Conservation (phyloP, 2,888 invertebrate genomes). For the Tachina fera region DNA sequence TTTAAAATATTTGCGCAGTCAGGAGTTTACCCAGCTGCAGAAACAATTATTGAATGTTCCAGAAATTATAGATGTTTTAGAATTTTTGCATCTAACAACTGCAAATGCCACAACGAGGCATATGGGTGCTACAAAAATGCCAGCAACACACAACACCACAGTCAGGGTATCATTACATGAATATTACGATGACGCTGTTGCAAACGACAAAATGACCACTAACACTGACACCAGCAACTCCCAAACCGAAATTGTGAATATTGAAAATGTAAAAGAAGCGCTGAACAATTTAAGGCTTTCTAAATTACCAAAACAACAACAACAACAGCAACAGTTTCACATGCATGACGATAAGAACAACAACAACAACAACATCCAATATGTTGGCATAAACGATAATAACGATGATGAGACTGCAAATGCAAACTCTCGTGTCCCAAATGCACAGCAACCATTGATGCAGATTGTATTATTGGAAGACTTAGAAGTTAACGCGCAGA, state of each 20-base stretch:
- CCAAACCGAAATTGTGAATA: conserved; percentile 9
- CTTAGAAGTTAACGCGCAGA: conserved; percentile 1
- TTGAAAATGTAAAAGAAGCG: conserved; percentile 3
- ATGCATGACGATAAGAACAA: conserved; percentile 15
- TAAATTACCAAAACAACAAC: conserved; percentile 48
- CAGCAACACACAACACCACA: conserved; percentile 6
- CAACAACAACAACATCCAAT: conserved; percentile 21
- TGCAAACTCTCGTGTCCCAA: conserved; percentile 13
- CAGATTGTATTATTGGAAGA: conserved; percentile 53
- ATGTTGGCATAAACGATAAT: conserved; percentile 1
- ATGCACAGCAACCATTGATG: conserved; percentile 42
- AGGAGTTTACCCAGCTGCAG: conserved; percentile 74
- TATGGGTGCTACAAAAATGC: conserved; percentile 46
- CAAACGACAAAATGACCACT: conserved; percentile 51
- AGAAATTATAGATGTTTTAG: conserved; percentile 76
- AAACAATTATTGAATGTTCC: conserved; percentile 75
- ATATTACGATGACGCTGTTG: conserved; percentile 40
- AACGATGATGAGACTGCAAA: conserved; percentile 15
- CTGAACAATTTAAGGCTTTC: conserved; percentile 14
- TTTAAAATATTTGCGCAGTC: conserved; percentile 75
- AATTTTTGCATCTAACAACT: conserved; percentile 77
- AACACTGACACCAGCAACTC: conserved; percentile 34
- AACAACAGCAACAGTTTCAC: conserved; percentile 19
- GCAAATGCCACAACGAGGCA: conserved; percentile 48
- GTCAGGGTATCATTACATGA: conserved; percentile 42